phyloP scores from a whole-genome alignment of 2,797 vertebrate species.

The Melanotaenia parkinsoni region DNA sequence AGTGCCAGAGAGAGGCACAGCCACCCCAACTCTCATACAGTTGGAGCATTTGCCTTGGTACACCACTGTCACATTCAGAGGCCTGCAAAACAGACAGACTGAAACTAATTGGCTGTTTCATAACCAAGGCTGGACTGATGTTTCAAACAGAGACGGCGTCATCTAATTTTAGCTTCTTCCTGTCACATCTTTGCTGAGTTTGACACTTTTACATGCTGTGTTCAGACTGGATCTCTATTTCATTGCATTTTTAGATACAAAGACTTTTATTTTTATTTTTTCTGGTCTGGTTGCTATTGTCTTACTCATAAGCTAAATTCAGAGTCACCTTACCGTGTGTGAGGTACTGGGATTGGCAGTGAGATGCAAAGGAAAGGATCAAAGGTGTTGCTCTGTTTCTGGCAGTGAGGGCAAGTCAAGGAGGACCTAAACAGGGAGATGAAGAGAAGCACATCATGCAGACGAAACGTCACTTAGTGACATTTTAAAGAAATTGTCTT shows the following conservation, averaged over 20 bases:
- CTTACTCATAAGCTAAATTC: slow-evolving; percentile 10
- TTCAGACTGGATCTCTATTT: slow-evolving; percentile 31
- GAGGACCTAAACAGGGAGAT: slow-evolving; percentile 87
- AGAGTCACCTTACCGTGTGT: slow-evolving; percentile 74
- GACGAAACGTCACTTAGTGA: not conserved
- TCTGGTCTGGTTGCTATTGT: slow-evolving; percentile 17
- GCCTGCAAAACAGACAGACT: slow-evolving; percentile 80
- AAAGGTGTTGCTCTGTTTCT: slow-evolving; percentile 99
- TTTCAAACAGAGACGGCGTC: slow-evolving; percentile 42
- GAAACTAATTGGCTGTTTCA: slow-evolving; percentile 51
- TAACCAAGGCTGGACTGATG: slow-evolving; percentile 19
- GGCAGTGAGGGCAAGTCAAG: slow-evolving; percentile 98
- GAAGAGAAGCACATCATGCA: not conserved
- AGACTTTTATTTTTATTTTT: slow-evolving; percentile 12
- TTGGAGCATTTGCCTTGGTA: slow-evolving; percentile 97
- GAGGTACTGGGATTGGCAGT: slow-evolving; percentile 94
- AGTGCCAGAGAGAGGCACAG: slow-evolving; percentile 91
- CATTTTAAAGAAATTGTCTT: not conserved
- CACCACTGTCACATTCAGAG: slow-evolving; percentile 95
- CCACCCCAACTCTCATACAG: slow-evolving; percentile 97
- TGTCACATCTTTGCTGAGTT: slow-evolving; percentile 39
- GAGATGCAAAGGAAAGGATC: slow-evolving; percentile 99
- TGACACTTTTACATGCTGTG: slow-evolving; percentile 33
- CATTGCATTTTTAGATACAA: slow-evolving; percentile 19
- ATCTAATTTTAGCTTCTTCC: slow-evolving; percentile 67